phyloP scores from a whole-genome alignment of 2,888 invertebrate genomes.

The Microplitis manilae region DNA sequence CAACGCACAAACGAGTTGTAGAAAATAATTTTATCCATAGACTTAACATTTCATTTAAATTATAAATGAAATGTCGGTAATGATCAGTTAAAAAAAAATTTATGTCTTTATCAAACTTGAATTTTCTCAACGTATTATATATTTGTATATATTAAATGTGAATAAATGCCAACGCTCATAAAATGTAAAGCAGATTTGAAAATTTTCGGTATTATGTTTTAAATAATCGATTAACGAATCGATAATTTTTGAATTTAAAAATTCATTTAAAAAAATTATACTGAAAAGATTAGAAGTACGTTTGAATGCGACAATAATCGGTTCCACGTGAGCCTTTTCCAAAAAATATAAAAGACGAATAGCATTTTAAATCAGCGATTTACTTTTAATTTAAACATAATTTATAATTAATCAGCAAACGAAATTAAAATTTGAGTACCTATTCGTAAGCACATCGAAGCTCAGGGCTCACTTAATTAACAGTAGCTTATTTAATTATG shows the following conservation, averaged over 20 bases:
- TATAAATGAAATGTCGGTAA: not conserved
- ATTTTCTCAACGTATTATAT: not conserved
- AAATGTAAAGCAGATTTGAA: not conserved
- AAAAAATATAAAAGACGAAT: not conserved
- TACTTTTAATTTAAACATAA: not conserved
- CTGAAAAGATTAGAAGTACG: not conserved
- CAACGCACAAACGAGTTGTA: not conserved
- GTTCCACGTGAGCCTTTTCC: not conserved
- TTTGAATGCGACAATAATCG: not conserved
- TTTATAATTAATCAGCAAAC: not conserved
- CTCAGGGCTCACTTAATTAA: constrained; percentile 12
- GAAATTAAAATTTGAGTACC: not conserved
- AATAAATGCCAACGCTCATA: not conserved
- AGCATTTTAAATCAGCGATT: not conserved
- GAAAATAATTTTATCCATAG: not conserved
- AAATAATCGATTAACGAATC: not conserved
- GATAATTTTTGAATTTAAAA: constrained; percentile 12
- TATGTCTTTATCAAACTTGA: not conserved
- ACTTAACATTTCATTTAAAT: not conserved
- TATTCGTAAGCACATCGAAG: not conserved
- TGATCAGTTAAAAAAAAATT: not conserved
- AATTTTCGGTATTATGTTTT: not conserved
- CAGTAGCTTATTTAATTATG: not conserved
- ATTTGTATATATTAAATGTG: not conserved
- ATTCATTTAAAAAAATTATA: not conserved